phyloP scores from a whole-genome alignment of 2,113 vertebrate species.

The Ginglymostoma cirratum region DNA sequence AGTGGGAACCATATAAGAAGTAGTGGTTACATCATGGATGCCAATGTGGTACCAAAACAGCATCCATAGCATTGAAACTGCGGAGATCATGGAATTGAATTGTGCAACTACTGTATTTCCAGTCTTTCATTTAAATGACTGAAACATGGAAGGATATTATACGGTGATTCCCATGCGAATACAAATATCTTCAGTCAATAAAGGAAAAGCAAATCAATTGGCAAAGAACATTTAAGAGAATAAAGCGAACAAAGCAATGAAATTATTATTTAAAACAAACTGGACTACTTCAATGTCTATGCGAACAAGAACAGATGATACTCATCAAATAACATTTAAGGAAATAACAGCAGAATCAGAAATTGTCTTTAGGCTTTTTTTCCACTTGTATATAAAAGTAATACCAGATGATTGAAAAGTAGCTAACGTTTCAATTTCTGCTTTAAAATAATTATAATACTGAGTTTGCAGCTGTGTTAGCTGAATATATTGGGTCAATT shows the following conservation, averaged over 20 bases:
- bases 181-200: neutral
- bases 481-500: neutral
- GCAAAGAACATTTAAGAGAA: neutral
- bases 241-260: conserved; percentile 12
- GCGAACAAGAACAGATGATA: neutral
- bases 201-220: neutral
- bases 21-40: neutral
- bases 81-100: neutral
- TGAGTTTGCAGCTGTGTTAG: neutral
- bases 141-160: neutral
- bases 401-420: conserved; percentile 15
- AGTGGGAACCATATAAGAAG: neutral
- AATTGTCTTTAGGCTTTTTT: neutral
- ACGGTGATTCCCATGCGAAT: neutral
- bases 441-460: neutral
- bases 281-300: neutral
- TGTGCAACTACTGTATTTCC: neutral
- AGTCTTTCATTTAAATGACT: neutral
- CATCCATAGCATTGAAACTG: neutral
- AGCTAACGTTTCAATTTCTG: neutral
- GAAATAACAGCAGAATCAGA: neutral
- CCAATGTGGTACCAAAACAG: neutral
- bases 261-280: conserved; percentile 45
- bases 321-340: neutral
- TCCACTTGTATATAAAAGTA: neutral